These are phyloP conservation scores for Otolemur crassicaudatus DNA, from an alignment of 2,797 vertebrate genomes.

Conservation along the genomic window DNA sequence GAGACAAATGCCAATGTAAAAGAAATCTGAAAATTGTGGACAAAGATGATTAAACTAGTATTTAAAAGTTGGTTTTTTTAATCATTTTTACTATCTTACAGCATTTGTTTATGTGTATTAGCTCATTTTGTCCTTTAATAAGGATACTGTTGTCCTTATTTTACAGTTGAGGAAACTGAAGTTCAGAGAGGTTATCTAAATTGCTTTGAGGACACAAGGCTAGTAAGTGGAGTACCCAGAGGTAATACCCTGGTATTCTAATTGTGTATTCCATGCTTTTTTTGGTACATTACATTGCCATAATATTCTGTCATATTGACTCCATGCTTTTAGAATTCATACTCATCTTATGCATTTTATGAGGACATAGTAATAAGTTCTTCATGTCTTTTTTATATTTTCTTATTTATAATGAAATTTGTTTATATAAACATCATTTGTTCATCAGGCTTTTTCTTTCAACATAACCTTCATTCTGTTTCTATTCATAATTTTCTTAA, in stretches of 20 bases:
- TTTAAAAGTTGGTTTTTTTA: background rate
- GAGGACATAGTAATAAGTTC: constrained; percentile 30
- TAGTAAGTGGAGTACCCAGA: background rate
- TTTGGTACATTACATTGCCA: background rate
- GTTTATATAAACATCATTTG: background rate
- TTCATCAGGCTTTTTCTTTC: background rate
- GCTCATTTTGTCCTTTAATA: background rate
- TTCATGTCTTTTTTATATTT: constrained; percentile 9
- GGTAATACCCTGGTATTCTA: background rate
- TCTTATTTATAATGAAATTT: constrained; percentile 45
- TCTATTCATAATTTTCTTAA: constrained; percentile 31
- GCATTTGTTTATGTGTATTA: background rate
- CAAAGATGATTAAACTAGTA: background rate
- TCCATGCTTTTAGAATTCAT: background rate
- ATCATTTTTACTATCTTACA: background rate
- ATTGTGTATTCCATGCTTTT: background rate
- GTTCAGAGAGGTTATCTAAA: background rate
- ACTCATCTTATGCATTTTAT: background rate
- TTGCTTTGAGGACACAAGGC: background rate
- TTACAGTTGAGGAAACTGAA: background rate
- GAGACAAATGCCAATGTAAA: background rate
- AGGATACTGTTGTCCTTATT: background rate
- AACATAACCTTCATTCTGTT: constrained; percentile 27
- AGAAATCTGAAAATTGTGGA: constrained; percentile 48
- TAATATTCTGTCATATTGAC: background rate